Conservation (phyloP, 2,113 vertebrate genomes). For the Nymphicus hollandicus region DNA sequence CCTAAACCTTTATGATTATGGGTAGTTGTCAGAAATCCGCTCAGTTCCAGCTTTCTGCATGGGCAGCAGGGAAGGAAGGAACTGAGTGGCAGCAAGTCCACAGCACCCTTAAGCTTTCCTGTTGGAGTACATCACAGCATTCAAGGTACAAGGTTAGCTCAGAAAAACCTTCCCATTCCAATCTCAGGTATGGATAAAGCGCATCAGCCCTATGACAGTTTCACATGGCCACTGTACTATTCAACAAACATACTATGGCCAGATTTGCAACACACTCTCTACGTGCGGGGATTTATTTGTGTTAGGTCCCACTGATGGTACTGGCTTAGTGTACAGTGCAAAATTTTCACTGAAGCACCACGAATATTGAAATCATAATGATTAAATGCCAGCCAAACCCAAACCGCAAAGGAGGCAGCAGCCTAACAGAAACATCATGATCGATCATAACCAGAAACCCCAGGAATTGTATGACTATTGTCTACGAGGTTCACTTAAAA, state of each 20-base stretch:
- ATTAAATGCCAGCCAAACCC: neutral
- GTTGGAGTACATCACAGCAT: neutral
- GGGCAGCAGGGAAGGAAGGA: neutral
- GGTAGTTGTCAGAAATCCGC: neutral
- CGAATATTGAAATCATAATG: neutral
- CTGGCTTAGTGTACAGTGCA: neutral
- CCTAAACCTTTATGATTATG: neutral
- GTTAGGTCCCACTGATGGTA: neutral
- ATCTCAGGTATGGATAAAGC: neutral
- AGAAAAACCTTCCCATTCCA: neutral
- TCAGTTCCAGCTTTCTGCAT: neutral
- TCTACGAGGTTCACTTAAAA: neutral
- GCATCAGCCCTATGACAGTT: neutral
- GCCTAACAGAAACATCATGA: neutral
- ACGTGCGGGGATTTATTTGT: neutral
- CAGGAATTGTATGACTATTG: neutral
- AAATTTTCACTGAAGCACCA: neutral
- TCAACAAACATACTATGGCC: neutral
- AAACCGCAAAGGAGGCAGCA: neutral
- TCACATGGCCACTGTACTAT: neutral
- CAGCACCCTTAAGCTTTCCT: neutral
- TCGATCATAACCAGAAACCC: neutral
- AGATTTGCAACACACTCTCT: neutral
- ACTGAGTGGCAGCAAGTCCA: rapidly evolving
- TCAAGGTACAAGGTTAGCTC: neutral